Evolutionary conservation across 2,797 vertebrate species (phyloP), one percentile per base, ranked within the genome.

Genomic region (Eremophila alpestris): DNA sequence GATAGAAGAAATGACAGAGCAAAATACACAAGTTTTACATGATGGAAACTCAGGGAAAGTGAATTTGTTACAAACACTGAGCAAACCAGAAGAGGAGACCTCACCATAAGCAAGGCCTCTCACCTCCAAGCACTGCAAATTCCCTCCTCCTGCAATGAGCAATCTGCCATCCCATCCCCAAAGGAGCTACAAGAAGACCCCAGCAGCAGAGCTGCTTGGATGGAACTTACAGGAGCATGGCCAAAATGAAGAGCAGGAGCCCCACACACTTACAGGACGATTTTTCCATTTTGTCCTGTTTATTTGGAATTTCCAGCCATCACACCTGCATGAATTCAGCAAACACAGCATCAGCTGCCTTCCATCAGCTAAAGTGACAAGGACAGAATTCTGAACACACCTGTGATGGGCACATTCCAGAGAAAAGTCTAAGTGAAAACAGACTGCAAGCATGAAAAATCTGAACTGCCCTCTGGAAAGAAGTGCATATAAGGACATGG

Each of bases 1-100:
- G 79, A 92, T 90, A 74, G 65, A 87, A 67, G 63, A 96, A 89
- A 56, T 32, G 34, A 87, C 90, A 58, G 46, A 87, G 56, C 26
- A 58, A 59, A 92, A 91, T 2, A 67, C 36, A n/a, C 9, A 15
- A 41, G 29, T 56, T 83, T 43, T 49, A 51, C 16, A 34, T 7
- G 70, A 78, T 29, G 14, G 30, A 64, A 93, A 91, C 34, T 41
- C 83, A 73, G 9, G 17, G n/a, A 59, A 32, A 32, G 26, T 69
- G 60, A 75, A 64, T 74, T 75, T 80, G 38, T 77, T 83, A 81
- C 0, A 9, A 55, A 80, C 34, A 93, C 1, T 23, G 58, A 85
- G 43, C 34, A 71, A 81, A 73, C 3, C 7, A 73, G 51, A 80
- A 62, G 7, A 54, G 32, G 49, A 92, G 58, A 55, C 32, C 36